Base-by-base conservation (phyloP, 2,113 vertebrate genomes). In the Lophura nycthemera region DNA sequence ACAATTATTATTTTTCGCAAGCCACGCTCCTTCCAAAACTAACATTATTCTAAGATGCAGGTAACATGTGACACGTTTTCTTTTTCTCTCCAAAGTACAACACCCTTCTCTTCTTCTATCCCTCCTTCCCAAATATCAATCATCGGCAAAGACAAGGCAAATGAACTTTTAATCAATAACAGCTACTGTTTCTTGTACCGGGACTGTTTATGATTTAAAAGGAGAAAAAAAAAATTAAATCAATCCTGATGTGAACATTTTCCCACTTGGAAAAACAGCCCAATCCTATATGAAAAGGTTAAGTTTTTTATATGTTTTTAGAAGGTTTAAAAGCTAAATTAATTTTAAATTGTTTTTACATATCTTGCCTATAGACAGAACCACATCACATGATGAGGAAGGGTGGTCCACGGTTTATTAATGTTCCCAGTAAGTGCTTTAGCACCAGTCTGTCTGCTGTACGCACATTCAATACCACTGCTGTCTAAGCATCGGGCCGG, bases 161-260 rank as follows among this genome's bases (percentile, higher is more conserved):
- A 97, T 96, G 97, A 97, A 98, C 95, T 97, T 97, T 98, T 98
- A 98, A 98, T 97, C 97, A 98, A 96, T 97, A 98, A 97, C 98
- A 98, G 97, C 97, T 98, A 98, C 97, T 96, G 97, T 98, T 98
- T 97, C 97, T 97, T 98, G 97, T 98, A 97, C 96, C 1, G 22
- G 93, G 94, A 94, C 96, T 98, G 98, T 97, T 98, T 97, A 97
- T 98, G 96, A 98, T 98, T 98, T 97, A 96, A 97, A 97, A 97
- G 40, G 56, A 81, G 75, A 20, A 38, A 83, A 80, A 83, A 93
- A 95, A 96, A 96, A 77, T 94, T 97, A 98, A 98, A 97, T 97
- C 96, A 94, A 97, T 97, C 97, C 97, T 97, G 96, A 98, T 98
- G 97, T 97, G 97, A 97, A 97, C 96, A 66, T 95, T 98, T 97